Evolutionary conservation across 2,113 vertebrate species (phyloP).

Genomic region (Pelmatolapia mariae): DNA sequence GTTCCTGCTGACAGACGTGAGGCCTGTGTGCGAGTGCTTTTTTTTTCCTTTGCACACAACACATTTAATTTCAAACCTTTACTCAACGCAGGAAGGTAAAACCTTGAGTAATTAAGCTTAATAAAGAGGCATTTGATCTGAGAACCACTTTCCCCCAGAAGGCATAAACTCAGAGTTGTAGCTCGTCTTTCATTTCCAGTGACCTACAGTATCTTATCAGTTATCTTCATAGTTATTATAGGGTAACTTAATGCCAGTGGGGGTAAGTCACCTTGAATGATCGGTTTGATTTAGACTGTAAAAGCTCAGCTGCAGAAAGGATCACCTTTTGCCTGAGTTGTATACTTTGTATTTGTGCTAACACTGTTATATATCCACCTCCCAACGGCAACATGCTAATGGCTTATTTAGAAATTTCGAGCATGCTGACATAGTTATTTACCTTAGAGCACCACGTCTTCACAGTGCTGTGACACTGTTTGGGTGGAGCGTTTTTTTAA

Average conservation of each 20-base stretch:
- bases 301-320: not conserved
- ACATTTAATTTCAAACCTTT: conserved; percentile 7
- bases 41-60: not conserved
- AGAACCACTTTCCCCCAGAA: not conserved
- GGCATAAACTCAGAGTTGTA: not conserved
- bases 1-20: conserved; percentile 35
- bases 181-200: not conserved
- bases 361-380: not conserved
- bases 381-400: not conserved
- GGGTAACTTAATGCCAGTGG: not conserved
- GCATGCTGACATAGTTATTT: not conserved
- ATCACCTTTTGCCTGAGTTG: not conserved
- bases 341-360: not conserved
- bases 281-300: not conserved
- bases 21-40: not conserved
- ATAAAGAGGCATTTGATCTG: not conserved
- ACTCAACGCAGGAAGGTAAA: not conserved
- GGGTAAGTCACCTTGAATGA: not conserved
- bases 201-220: not conserved
- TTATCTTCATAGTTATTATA: not conserved
- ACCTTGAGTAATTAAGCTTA: not conserved
- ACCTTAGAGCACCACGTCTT: not conserved
- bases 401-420: not conserved
- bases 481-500: not conserved
- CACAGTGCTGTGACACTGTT: not conserved